Conservation (phyloP, 1,140 invertebrate species). For the Vollenhovia emeryi region DNA sequence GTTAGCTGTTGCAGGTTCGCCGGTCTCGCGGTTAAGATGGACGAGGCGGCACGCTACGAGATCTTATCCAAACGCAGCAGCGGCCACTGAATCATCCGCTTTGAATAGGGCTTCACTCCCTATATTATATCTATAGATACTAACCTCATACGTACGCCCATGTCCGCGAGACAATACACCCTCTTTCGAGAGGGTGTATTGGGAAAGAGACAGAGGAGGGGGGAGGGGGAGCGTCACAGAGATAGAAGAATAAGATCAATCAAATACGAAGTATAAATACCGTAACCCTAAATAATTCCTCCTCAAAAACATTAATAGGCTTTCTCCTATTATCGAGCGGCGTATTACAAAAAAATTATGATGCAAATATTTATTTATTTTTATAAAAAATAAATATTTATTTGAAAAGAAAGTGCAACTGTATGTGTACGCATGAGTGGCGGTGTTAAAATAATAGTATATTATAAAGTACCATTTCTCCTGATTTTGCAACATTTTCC, state of each 20-base stretch:
- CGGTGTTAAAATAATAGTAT: not conserved
- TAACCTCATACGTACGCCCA: slow-evolving; percentile 69
- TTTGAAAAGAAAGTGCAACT: not conserved
- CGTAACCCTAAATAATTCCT: slow-evolving; percentile 56
- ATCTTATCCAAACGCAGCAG: slow-evolving; percentile 83
- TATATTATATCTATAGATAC: slow-evolving; percentile 81
- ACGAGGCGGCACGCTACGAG: slow-evolving; percentile 81
- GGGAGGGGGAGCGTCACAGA: not conserved
- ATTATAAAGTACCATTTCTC: not conserved
- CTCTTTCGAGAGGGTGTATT: slow-evolving; percentile 37
- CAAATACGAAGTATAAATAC: not conserved
- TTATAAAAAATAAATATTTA: too few species aligned
- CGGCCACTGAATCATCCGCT: slow-evolving; percentile 84
- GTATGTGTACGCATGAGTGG: too few species aligned
- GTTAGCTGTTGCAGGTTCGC: slow-evolving; percentile 80
- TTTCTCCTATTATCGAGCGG: not conserved
- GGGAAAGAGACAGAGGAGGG: slow-evolving; percentile 3
- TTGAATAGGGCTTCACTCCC: slow-evolving; percentile 84
- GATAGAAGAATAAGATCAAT: not conserved
- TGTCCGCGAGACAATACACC: slow-evolving; percentile 69
- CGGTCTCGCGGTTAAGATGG: slow-evolving; percentile 78
- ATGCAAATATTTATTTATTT: too few species aligned
- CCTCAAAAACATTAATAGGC: not conserved
- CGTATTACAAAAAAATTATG: too few species aligned
- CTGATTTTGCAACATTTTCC: not conserved